Base-by-base conservation (phyloP, 2,113 vertebrate species). In the Lutjanus erythropterus region DNA sequence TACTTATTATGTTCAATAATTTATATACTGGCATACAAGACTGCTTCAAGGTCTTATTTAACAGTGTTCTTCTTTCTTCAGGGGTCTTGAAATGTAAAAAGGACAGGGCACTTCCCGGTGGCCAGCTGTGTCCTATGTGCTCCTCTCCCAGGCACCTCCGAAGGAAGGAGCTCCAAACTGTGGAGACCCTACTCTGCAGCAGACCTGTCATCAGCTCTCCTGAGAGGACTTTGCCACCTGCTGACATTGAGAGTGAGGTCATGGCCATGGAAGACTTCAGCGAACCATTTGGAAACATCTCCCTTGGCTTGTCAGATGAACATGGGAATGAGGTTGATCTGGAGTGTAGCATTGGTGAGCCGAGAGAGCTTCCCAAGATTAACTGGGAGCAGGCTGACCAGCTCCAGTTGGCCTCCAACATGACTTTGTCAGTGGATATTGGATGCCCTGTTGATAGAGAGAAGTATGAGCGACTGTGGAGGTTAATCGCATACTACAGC, bases 51-150 rank as follows among this genome's bases (percentile, higher is more conserved):
- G 4, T 67, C 25, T 37, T 42, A 61, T 70, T 39, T 39, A 6
- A 66, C 37, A 4, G 35, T 5, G 0, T 21, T 47, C 59, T 50
- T 21, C 39, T n/a, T 5, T n/a, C 21, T 66, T 0, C 69, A 99
- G 98, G 96, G 41, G 84, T 98, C 3, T 70, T 99, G 18, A 98
- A 98, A 83, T 99, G 98, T 83, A 98, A 97, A 86, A 98, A 97
- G 69, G 97, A 99, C 88, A 95, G 88, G 78, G 86, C 93, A 0
- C 95, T 96, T 9, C 94, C 95, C 19, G 94, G 94, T 0, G 97
- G 96, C 0, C 96, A 97, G 82, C 59, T 97, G 31, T 99, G 98
- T 52, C 86, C 97, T 0, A 52, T 84, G 18, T 99, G 98, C 71
- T 92, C 88, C 3, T 94, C 93, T 29, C 97, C 97, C 0, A 87